These are phyloP conservation scores for Choristoneura rosaceana DNA, from an alignment of 2,888 invertebrate species.

Conservation along the genomic window DNA sequence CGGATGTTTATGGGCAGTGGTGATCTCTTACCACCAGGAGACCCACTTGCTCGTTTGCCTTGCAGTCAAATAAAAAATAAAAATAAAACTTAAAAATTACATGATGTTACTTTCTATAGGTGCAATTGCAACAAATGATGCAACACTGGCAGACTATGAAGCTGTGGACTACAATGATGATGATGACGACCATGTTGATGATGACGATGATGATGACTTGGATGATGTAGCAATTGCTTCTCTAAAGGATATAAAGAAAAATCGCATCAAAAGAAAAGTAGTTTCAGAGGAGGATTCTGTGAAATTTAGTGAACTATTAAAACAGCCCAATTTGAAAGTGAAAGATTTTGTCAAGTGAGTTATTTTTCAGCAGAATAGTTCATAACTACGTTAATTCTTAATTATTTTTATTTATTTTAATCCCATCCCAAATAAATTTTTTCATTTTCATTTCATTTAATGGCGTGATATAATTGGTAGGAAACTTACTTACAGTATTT, in stretches of 20 bases:
- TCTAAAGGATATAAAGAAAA: constrained; percentile 65
- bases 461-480: not conserved
- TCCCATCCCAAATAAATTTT: too few species aligned
- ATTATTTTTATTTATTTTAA: too few species aligned
- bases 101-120: constrained; percentile 51
- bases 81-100: too few species aligned
- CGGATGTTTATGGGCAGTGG: too few species aligned
- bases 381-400: too few species aligned
- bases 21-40: too few species aligned
- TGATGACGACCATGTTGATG: constrained; percentile 45
- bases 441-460: too few species aligned
- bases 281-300: constrained; percentile 58
- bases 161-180: constrained; percentile 52
- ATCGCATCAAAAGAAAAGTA: constrained; percentile 60
- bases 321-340: constrained; percentile 67
- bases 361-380: not conserved
- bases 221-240: constrained; percentile 68
- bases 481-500: not conserved
- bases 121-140: constrained; percentile 60
- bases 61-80: too few species aligned
- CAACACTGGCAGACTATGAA: constrained; percentile 56
- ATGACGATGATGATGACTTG: constrained; percentile 50
- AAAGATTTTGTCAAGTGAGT: constrained; percentile 68
- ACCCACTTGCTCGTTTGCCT: too few species aligned
- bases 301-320: constrained; percentile 65